Evolutionary conservation across 2,888 invertebrate genomes (phyloP).

Genomic region (Colletes collaris): DNA sequence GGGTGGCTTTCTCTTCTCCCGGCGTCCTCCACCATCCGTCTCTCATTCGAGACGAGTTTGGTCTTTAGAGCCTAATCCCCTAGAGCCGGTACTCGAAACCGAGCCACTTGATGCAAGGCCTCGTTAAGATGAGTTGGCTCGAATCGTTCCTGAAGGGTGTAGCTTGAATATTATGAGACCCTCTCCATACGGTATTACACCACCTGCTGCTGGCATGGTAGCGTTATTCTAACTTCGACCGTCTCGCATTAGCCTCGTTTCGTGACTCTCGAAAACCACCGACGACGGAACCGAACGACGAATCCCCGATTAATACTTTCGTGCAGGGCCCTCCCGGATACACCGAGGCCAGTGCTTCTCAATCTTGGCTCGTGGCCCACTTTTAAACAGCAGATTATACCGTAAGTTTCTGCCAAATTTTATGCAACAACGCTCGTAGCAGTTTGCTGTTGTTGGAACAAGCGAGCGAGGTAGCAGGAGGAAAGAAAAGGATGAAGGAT

Average conservation of each 20-base stretch:
- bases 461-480: too few species aligned
- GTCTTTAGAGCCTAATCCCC: slow-evolving; percentile 69
- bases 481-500: too few species aligned
- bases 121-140: slow-evolving; percentile 63
- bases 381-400: too few species aligned
- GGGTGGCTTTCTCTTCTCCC: slow-evolving; percentile 51
- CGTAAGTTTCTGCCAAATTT: too few species aligned
- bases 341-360: too few species aligned
- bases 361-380: too few species aligned
- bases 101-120: slow-evolving; percentile 62
- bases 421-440: too few species aligned
- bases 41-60: slow-evolving; percentile 59
- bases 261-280: background rate
- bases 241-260: slow-evolving; percentile 9
- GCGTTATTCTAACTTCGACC: slow-evolving; percentile 49
- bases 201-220: slow-evolving; percentile 56
- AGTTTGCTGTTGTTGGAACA: too few species aligned
- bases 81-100: slow-evolving; percentile 62
- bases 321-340: background rate
- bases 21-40: slow-evolving; percentile 31
- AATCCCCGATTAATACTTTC: background rate
- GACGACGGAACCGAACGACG: background rate
- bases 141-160: slow-evolving; percentile 55
- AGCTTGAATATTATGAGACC: slow-evolving; percentile 62
- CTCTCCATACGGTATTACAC: slow-evolving; percentile 55